Conservation (phyloP, 2,113 vertebrate species). For the Mionectes macconnelli region DNA sequence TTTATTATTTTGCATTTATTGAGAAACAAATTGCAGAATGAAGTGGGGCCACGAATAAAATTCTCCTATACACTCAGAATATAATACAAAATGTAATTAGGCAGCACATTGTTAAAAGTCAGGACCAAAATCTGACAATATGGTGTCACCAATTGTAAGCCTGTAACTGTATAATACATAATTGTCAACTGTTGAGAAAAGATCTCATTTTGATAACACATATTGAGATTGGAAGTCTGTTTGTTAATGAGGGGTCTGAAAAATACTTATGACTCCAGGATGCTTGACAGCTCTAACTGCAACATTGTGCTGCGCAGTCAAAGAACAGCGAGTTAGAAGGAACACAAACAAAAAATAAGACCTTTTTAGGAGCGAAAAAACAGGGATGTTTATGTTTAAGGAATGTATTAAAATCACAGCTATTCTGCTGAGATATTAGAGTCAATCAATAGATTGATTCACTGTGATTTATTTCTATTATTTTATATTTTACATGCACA, state of each 20-base stretch:
- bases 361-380: conserved; percentile 32
- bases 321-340: conserved; percentile 54
- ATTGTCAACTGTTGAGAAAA: conserved; percentile 76
- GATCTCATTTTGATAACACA: conserved; percentile 79
- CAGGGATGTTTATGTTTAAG: conserved; percentile 20
- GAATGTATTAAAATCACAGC: conserved; percentile 18
- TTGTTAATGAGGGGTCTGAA: conserved; percentile 68
- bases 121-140: conserved; percentile 69
- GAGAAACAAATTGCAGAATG: conserved; percentile 73
- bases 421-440: neutral
- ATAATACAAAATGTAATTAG: conserved; percentile 73
- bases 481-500: neutral
- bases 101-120: conserved; percentile 77
- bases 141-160: conserved; percentile 66
- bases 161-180: conserved; percentile 70
- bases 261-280: conserved; percentile 72
- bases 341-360: neutral
- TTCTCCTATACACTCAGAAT: conserved; percentile 56
- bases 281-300: conserved; percentile 72
- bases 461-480: neutral
- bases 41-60: conserved; percentile 66
- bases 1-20: conserved; percentile 71
- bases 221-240: conserved; percentile 71
- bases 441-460: conserved; percentile 9
- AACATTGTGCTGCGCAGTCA: conserved; percentile 47